Evolutionary conservation across 2,797 vertebrate species (phyloP).

Genomic region (Ataeniobius toweri): DNA sequence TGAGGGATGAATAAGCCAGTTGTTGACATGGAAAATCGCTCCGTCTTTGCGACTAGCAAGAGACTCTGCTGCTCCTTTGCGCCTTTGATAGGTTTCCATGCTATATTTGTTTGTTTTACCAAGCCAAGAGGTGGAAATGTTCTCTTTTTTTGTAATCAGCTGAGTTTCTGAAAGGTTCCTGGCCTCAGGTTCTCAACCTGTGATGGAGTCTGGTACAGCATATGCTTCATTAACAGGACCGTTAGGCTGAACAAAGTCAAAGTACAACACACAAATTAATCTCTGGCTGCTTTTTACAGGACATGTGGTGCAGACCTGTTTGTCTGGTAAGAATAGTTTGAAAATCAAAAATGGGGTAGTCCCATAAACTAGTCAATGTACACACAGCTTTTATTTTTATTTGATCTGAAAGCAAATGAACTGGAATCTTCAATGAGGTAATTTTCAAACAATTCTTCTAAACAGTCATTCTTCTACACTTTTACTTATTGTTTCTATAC

Average conservation of each 20-base stretch:
- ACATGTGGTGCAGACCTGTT: conserved; percentile 59
- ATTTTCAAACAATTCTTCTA: conserved; percentile 8
- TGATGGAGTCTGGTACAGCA: conserved; percentile 60
- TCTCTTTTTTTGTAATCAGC: conserved; percentile 73
- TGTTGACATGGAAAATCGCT: conserved; percentile 69
- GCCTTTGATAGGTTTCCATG: conserved; percentile 65
- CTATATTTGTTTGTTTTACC: conserved; percentile 77
- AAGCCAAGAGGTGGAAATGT: conserved; percentile 64
- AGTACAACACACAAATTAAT: conserved; percentile 61
- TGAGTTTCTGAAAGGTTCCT: conserved; percentile 65
- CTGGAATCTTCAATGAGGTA: conserved; percentile 32
- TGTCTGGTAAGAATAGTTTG: conserved; percentile 48
- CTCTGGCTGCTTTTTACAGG: conserved; percentile 53
- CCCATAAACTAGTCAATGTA: conserved; percentile 41
- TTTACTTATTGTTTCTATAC: neutral
- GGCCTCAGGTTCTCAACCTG: conserved; percentile 66
- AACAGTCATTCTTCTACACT: neutral
- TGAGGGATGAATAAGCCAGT: conserved; percentile 87
- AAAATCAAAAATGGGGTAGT: conserved; percentile 2
- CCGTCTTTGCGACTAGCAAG: conserved; percentile 35
- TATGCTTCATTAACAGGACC: conserved; percentile 68
- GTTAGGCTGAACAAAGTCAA: conserved; percentile 62
- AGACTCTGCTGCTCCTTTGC: conserved; percentile 18
- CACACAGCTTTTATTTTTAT: conserved; percentile 45
- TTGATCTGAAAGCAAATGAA: conserved; percentile 53